phyloP scores from a whole-genome alignment of 2,888 invertebrate genomes.

The Drosophila diplacantha region DNA sequence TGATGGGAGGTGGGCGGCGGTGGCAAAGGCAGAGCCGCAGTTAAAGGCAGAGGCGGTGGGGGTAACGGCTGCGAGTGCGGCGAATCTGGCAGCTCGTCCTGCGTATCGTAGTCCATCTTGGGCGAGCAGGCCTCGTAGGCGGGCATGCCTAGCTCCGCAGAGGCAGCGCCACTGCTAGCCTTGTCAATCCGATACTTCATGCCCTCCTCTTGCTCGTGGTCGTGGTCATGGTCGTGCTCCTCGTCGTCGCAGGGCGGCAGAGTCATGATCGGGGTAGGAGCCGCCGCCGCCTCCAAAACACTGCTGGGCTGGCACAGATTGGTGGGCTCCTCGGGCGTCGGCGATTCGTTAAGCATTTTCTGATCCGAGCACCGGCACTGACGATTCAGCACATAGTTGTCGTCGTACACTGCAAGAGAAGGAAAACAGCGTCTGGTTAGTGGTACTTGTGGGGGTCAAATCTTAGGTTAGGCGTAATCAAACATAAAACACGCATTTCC shows the following conservation, averaged over 20 bases:
- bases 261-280: constrained; percentile 37
- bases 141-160: constrained; percentile 58
- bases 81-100: constrained; percentile 63
- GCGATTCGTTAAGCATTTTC: constrained; percentile 59
- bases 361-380: constrained; percentile 61
- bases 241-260: constrained; percentile 55
- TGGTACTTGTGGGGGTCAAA: neutral
- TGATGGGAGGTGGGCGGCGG: constrained; percentile 46
- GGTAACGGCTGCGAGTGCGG: constrained; percentile 56
- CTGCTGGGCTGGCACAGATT: constrained; percentile 60
- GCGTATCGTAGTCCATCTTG: constrained; percentile 67
- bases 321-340: constrained; percentile 64
- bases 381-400: constrained; percentile 63
- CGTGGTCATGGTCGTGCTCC: constrained; percentile 59
- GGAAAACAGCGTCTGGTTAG: neutral
- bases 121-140: constrained; percentile 61
- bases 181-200: constrained; percentile 64
- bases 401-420: constrained; percentile 68
- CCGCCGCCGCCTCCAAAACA: constrained; percentile 40
- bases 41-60: constrained; percentile 46
- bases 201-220: constrained; percentile 51
- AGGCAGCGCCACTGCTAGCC: constrained; percentile 54
- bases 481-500: constrained; percentile 7
- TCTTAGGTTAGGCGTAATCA: neutral
- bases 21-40: constrained; percentile 36